Conservation (phyloP, 2,888 invertebrate genomes). For the Hipparchia semele region DNA sequence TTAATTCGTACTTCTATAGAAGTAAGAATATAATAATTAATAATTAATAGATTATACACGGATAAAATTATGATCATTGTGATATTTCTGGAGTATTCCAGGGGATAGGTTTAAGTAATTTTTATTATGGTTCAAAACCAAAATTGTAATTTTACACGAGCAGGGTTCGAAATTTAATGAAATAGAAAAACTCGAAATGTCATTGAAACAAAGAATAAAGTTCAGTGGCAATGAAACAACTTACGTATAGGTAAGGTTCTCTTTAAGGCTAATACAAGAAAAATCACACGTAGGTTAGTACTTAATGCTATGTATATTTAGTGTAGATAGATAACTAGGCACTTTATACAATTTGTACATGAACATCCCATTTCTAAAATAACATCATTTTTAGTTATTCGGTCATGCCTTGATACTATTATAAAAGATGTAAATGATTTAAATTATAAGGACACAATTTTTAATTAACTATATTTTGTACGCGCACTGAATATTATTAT, state of each 20-base stretch:
- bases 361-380: not conserved
- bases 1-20: conserved; percentile 3
- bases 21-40: not conserved
- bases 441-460: conserved; percentile 43
- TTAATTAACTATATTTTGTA: conserved; percentile 49
- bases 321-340: not conserved
- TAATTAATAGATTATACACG: not conserved
- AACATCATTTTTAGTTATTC: conserved; percentile 18
- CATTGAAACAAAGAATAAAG: not conserved
- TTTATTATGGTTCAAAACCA: conserved; percentile 54
- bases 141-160: conserved; percentile 34
- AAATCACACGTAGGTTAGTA: not conserved
- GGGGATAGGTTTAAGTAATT: conserved; percentile 51
- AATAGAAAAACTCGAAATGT: not conserved
- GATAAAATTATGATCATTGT: conserved; percentile 48
- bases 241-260: no score
- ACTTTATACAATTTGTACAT: conserved; percentile 12
- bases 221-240: not conserved
- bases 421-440: conserved; percentile 6
- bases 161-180: not conserved
- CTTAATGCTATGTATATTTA: not conserved
- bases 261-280: no score
- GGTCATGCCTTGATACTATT: not conserved
- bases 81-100: conserved; percentile 56
- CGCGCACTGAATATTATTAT: conserved; percentile 64